Evolutionary conservation across 2,888 invertebrate species (phyloP), one percentile per base, ranked within the genome.

Genomic region (Aleiodes alternator): DNA sequence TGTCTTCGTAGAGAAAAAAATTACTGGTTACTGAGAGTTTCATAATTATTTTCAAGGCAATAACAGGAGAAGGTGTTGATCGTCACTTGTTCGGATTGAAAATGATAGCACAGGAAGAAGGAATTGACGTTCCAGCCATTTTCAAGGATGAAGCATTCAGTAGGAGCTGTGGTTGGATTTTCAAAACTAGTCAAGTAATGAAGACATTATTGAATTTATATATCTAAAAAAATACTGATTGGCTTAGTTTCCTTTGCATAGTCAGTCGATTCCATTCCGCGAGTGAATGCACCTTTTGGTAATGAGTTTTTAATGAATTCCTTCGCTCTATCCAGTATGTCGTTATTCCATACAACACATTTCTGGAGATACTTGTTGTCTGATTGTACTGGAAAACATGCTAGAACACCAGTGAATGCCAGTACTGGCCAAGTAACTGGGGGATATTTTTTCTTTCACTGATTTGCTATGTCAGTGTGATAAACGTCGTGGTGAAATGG

Each of bases 231-330:
- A 23, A 23, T 23, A 23, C 23, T 23, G 23, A 23, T 23, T 23
- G 0, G 34, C 34, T 34, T 34, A 34, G 34, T 34, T 34, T 34
- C 6, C 34, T 51, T 4, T 1, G 3, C 9, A 43, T 84, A 89
- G 89, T 99, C 99, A 99, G 90, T 99, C 99, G 59, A 95, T 93
- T 12, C 98, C 98, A 91, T 99, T 99, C 72, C 99, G 92, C 72
- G 99, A 91, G 91, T 99, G 99, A 96, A 98, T 0, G 95, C 95
- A 29, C 96, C 96, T 82, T 92, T 93, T 12, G 94, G 94, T 82
- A 98, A 90, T 77, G 92, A 91, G 1, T 92, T 92, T 80, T 92
- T 93, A 55, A 98, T 95, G 85, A 95, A 97, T 9, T 91, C 84
- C 81, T 92, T 92, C 0, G 96, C 94, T 86, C 92, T 92, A 5